These are phyloP conservation scores for Otocyon megalotis DNA, from an alignment of 2,113 vertebrate genomes.

Conservation along the genomic window DNA sequence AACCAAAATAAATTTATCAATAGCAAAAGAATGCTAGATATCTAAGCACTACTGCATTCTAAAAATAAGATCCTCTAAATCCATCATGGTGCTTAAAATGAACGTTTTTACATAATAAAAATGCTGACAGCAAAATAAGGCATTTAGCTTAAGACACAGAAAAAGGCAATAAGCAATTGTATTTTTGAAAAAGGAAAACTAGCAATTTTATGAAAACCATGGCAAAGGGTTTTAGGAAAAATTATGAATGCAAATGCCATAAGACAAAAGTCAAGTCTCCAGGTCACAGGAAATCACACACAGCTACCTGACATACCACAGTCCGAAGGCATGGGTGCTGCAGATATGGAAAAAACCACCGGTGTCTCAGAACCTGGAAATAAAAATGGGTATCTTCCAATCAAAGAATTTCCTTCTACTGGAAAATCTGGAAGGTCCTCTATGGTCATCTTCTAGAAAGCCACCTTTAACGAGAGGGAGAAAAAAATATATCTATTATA, in stretches of 20 bases:
- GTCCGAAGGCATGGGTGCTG: constrained; percentile 97
- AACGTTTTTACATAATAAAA: constrained; percentile 71
- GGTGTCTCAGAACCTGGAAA: constrained; percentile 86
- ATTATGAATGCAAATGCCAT: background rate
- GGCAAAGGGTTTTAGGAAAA: constrained; percentile 36
- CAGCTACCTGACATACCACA: constrained; percentile 89
- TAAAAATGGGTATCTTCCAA: constrained; percentile 86
- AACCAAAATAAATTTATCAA: constrained; percentile 63
- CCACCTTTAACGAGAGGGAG: constrained; percentile 70
- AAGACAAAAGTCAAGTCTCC: constrained; percentile 19
- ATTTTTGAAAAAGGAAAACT: constrained; percentile 58
- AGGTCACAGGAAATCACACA: background rate
- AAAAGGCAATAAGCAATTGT: constrained; percentile 57
- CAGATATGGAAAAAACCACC: constrained; percentile 94
- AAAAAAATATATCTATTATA: background rate
- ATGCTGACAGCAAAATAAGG: constrained; percentile 65
- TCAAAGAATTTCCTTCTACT: constrained; percentile 87
- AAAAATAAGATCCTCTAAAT: constrained; percentile 72
- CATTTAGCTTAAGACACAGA: constrained; percentile 53
- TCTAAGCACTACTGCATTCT: constrained; percentile 56
- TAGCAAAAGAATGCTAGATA: constrained; percentile 52
- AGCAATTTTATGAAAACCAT: constrained; percentile 60
- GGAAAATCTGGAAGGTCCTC: constrained; percentile 88
- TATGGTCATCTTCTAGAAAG: constrained; percentile 91
- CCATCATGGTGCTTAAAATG: constrained; percentile 61